Evolutionary conservation across 23 tunicate genomes (phyloP).

Genomic region (Ascidia mentula): DNA sequence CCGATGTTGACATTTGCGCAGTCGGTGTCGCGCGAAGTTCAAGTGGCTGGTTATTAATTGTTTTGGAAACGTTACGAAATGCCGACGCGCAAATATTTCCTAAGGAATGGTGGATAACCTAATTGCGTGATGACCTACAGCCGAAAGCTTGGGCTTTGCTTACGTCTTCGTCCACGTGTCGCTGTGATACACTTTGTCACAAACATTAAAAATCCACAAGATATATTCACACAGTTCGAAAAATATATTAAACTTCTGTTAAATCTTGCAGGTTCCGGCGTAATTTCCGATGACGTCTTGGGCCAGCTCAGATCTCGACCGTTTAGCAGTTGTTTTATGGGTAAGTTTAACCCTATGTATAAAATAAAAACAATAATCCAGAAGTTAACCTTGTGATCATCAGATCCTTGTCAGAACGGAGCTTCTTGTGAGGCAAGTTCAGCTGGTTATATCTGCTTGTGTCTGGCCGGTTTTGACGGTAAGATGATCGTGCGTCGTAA

Average conservation of each 20-base stretch:
- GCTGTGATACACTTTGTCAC: too few species aligned
- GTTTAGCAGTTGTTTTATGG: constrained; percentile 49
- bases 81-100: too few species aligned
- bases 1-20: constrained; percentile 1
- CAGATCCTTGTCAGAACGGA: constrained; percentile 71
- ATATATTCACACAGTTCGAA: too few species aligned
- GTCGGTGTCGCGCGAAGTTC: not conserved
- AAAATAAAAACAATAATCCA: not conserved
- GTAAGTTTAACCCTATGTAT: not conserved
- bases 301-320: not conserved
- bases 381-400: not conserved
- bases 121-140: too few species aligned
- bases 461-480: constrained; percentile 70
- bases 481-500: not conserved
- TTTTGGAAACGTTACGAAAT: too few species aligned
- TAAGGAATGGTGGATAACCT: too few species aligned
- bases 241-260: too few species aligned
- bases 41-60: too few species aligned
- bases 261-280: not conserved
- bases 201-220: too few species aligned
- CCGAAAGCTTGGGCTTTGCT: too few species aligned
- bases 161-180: too few species aligned
- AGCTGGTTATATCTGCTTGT: constrained; percentile 45
- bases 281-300: not conserved
- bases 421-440: constrained; percentile 41